Conservation (phyloP, 2,113 vertebrate species). For the Cyprinodon variegatus region DNA sequence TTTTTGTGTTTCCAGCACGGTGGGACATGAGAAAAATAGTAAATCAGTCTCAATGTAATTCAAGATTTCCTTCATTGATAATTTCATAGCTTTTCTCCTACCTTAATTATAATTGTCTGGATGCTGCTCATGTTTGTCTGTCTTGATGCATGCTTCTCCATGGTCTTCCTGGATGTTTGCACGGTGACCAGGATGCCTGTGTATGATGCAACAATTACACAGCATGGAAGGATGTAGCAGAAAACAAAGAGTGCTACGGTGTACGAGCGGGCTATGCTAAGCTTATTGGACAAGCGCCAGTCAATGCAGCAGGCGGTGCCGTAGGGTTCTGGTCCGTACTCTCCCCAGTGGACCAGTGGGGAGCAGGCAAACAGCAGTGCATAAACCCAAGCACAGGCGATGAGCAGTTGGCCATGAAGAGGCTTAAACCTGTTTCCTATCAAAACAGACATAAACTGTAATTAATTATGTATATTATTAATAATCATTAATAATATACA, state of each 20-base stretch:
- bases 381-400: constrained; percentile 77
- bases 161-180: constrained; percentile 75
- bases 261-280: constrained; percentile 73
- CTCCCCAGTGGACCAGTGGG: constrained; percentile 80
- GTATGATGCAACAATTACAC: constrained; percentile 79
- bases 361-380: constrained; percentile 80
- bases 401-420: constrained; percentile 69
- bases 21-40: background rate
- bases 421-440: constrained; percentile 80
- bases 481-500: too few species aligned
- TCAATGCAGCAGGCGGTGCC: constrained; percentile 86
- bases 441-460: constrained; percentile 23
- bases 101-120: constrained; percentile 81
- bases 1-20: background rate
- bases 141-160: constrained; percentile 71
- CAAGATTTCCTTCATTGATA: background rate
- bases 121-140: constrained; percentile 70
- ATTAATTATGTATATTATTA: background rate
- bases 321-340: constrained; percentile 82
- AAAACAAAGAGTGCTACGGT: constrained; percentile 77
- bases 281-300: constrained; percentile 75
- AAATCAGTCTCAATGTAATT: background rate
- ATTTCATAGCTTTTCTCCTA: constrained; percentile 31
- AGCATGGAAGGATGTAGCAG: constrained; percentile 82
- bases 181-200: constrained; percentile 78